These are phyloP conservation scores for Potamarius usumacintae DNA, from an alignment of 2,113 vertebrate genomes.

Conservation along the genomic window DNA sequence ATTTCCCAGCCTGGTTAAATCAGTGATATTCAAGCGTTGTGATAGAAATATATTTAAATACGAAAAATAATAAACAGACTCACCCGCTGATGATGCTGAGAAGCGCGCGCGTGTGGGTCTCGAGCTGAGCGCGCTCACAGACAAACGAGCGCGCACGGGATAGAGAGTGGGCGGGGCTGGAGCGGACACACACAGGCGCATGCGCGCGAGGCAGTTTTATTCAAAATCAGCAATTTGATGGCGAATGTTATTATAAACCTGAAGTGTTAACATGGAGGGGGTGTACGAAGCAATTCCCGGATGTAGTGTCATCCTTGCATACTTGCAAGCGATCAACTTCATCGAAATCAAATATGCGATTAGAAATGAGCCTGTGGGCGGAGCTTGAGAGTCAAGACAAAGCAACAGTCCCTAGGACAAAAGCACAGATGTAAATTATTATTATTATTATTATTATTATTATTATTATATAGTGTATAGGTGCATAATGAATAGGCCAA, in stretches of 20 bases:
- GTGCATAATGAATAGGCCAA: background rate
- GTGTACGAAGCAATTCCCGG: background rate
- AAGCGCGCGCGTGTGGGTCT: slow-evolving; percentile 21
- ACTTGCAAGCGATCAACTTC: background rate
- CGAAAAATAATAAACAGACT: slow-evolving; percentile 27
- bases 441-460: background rate
- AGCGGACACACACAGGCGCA: too few species aligned
- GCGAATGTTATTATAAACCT: background rate
- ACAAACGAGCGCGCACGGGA: slow-evolving; percentile 34
- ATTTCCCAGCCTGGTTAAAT: background rate
- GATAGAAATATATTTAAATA: background rate
- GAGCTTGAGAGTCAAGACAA: background rate
- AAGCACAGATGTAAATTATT: background rate
- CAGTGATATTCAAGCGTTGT: background rate
- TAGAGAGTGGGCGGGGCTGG: slow-evolving; percentile 43
- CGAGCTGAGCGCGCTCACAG: slow-evolving; percentile 45
- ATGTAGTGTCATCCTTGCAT: background rate
- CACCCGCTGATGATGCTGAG: slow-evolving; percentile 46
- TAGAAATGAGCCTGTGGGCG: background rate
- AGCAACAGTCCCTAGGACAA: background rate
- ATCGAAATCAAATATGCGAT: background rate
- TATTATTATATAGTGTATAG: background rate
- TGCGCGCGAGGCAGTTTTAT: background rate
- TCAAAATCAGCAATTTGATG: background rate
- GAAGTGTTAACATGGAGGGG: background rate